Percentiles rank a stretch among this genome's conserved stretches.
Evolutionary conservation across 1,140 invertebrate species (phyloP).

Genomic region (Magallana angulata): DNA sequence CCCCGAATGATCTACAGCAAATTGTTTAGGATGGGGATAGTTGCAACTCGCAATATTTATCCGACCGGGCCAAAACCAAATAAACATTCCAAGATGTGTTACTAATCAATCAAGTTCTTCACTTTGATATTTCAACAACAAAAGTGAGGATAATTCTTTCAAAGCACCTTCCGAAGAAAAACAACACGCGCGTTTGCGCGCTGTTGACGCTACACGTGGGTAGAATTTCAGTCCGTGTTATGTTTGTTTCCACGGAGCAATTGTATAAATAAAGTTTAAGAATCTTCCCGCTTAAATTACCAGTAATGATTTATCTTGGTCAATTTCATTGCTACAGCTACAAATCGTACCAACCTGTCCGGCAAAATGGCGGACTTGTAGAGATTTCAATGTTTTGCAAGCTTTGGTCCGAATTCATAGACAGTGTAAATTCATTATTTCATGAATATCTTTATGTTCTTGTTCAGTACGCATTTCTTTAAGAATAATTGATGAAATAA

Average conservation of each 20-base stretch:
- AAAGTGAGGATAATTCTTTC: slow-evolving; percentile 44
- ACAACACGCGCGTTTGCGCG: slow-evolving; percentile 43
- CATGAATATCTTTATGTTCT: too few species aligned
- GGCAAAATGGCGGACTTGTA: not conserved
- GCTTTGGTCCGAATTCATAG: too few species aligned
- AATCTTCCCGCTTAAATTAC: slow-evolving; percentile 43
- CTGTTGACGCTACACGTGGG: slow-evolving; percentile 44
- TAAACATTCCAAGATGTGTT: slow-evolving; percentile 43
- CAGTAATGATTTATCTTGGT: slow-evolving; percentile 53
- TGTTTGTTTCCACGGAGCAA: slow-evolving; percentile 43
- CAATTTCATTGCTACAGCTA: slow-evolving; percentile 40
- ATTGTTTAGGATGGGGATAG: slow-evolving; percentile 44
- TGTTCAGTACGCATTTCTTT: too few species aligned
- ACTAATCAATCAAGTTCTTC: slow-evolving; percentile 51
- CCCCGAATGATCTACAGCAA: slow-evolving; percentile 41
- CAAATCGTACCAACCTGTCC: slow-evolving; percentile 7
- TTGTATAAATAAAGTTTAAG: slow-evolving; percentile 47
- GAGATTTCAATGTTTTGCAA: not conserved
- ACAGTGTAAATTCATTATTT: too few species aligned
- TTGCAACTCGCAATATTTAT: slow-evolving; percentile 49
- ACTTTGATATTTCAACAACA: slow-evolving; percentile 55
- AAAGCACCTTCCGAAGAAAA: slow-evolving; percentile 41
- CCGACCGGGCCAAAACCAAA: slow-evolving; percentile 44
- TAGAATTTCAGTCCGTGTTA: slow-evolving; percentile 35
- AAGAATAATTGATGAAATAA: too few species aligned